phyloP scores from a whole-genome alignment of 2,113 vertebrate genomes.

The Perca flavescens region DNA sequence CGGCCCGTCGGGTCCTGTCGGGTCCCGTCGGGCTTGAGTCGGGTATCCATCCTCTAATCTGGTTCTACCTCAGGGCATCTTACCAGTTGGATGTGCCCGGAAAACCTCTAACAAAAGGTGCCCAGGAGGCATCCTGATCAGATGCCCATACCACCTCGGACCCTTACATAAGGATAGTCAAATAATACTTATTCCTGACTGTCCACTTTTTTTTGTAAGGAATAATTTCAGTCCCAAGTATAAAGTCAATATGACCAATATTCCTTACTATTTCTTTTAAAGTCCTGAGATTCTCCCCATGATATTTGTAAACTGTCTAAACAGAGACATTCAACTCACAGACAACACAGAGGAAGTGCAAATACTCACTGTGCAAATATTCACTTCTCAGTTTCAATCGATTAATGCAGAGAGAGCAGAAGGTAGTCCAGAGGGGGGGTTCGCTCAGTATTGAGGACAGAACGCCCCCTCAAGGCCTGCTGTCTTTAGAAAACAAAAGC shows the following conservation, averaged over 20 bases:
- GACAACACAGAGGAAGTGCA: constrained; percentile 25
- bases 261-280: neutral
- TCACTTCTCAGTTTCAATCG: constrained; percentile 39
- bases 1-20: too few relatives aligned
- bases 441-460: constrained; percentile 58
- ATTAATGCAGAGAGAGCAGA: constrained; percentile 49
- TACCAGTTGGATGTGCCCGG: too few relatives aligned
- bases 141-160: too few relatives aligned
- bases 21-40: too few relatives aligned
- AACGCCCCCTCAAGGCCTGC: constrained; percentile 65
- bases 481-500: constrained; percentile 70
- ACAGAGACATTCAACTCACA: neutral
- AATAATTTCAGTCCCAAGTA: constrained; percentile 27
- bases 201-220: too few relatives aligned
- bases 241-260: neutral
- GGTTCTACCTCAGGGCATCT: too few relatives aligned
- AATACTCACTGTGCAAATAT: constrained; percentile 43
- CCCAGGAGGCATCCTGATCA: too few relatives aligned
- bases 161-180: too few relatives aligned
- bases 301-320: constrained; percentile 16
- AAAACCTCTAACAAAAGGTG: too few relatives aligned
- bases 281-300: neutral
- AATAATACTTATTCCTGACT: too few relatives aligned
- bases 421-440: constrained; percentile 32
- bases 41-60: too few relatives aligned